Conservation (phyloP, 2,113 vertebrate genomes). For the Microtus oregoni region DNA sequence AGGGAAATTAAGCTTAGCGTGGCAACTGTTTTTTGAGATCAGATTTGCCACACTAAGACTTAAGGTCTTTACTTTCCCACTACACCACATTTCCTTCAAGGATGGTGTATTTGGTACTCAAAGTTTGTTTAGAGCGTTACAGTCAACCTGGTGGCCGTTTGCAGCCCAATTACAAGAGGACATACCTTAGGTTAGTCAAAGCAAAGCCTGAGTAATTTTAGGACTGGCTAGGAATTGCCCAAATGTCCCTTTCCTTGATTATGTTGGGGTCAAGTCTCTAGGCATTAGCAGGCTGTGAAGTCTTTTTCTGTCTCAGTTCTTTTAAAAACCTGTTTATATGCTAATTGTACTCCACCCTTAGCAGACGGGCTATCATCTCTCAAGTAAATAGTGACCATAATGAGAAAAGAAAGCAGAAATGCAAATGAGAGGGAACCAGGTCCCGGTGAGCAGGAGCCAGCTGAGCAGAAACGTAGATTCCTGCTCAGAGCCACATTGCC, state of each 20-base stretch:
- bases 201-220: neutral
- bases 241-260: conserved; percentile 28
- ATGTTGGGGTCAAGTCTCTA: conserved; percentile 55
- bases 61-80: neutral
- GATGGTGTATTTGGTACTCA: neutral
- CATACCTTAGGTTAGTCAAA: neutral
- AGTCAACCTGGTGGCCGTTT: neutral
- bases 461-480: conserved; percentile 39
- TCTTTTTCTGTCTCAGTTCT: conserved; percentile 40
- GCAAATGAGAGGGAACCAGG: conserved; percentile 62
- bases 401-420: conserved; percentile 77
- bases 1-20: neutral
- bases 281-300: conserved; percentile 31
- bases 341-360: conserved; percentile 68
- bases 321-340: conserved; percentile 79
- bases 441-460: neutral
- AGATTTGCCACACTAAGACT: neutral
- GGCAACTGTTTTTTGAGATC: neutral
- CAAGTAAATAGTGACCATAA: conserved; percentile 73
- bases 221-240: neutral
- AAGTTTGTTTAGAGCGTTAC: neutral
- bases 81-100: neutral
- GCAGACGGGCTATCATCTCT: conserved; percentile 57
- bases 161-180: neutral
- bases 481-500: conserved; percentile 34